Base-by-base conservation (phyloP, 2,888 invertebrate genomes). In the Drosophila prolongata region DNA sequence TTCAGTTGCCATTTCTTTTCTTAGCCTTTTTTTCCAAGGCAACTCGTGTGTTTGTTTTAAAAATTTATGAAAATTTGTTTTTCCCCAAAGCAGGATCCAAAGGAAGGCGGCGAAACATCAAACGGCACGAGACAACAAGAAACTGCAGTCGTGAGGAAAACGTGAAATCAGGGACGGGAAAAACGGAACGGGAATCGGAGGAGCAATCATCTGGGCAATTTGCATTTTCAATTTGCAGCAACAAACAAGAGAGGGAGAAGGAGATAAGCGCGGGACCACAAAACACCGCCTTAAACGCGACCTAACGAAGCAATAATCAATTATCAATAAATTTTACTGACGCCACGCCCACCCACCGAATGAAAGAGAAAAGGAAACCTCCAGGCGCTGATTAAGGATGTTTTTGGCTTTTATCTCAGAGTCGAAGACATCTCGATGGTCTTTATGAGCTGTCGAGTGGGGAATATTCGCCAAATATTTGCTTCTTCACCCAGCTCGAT, bases 301-400 rank as follows among this genome's bases (percentile, higher is more conserved):
- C 70, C 89, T 85, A 85, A 85, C 89, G 87, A 89, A 85, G 88
- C 89, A 88, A 88, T 90, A 88, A 90, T 89, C 88, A 89, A 90
- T 90, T 90, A 89, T 89, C 87, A 86, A 89, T 89, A 89, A 90
- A 90, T 90, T 87, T 77, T 42, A 76, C 37, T 8, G 42, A 19
- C 4, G 37, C 27, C 40, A 24, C 47, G 11, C 24, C 34, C 13
- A 19, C 4, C 6, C 19, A 13, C 30, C 3, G 47, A 11, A 47
- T 8, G 1, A 38, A 19, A 14, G 24, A 10, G 24, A 10, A 19
- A n/a, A 19, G 46, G 42, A 52, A 52, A 38, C 50, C 70, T 37
- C 74, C 8, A 49, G 78, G 69, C 52, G 73, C 72, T 83, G 80
- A 83, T 87, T 82, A 84, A 78, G 81, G 77, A 80, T 75, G 77